A percentile compares a stretch with the other conserved stretches of the same genome.
These are phyloP conservation scores for Vulpes vulpes DNA, from an alignment of 2,113 vertebrate genomes.

Conservation along the genomic window DNA sequence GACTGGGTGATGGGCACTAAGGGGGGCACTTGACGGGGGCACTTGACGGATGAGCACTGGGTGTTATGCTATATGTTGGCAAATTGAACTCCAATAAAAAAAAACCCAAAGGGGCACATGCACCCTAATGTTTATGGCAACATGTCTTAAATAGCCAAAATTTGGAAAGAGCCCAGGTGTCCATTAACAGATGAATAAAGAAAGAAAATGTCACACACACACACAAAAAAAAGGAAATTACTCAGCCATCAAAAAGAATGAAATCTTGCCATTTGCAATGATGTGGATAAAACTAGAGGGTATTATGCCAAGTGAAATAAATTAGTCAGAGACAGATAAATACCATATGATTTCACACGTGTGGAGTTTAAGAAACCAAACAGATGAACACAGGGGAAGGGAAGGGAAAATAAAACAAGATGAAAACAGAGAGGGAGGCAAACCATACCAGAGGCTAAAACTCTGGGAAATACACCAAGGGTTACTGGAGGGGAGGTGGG, in stretches of 20 bases:
- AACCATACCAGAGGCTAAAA: not conserved
- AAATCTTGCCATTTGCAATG: not conserved
- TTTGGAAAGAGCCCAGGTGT: not conserved
- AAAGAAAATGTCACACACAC: not conserved
- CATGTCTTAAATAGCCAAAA: not conserved
- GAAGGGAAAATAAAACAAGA: not conserved
- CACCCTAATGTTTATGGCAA: not conserved
- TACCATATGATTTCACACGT: not conserved
- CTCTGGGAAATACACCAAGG: not conserved
- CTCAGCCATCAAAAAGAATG: not conserved
- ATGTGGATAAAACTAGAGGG: not conserved
- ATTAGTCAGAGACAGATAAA: not conserved
- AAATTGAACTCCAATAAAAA: no score
- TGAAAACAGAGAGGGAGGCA: not conserved
- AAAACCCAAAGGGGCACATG: not conserved
- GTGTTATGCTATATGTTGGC: no score
- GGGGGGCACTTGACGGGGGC: no score
- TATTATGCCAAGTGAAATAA: not conserved
- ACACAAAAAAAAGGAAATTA: not conserved
- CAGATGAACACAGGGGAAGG: not conserved
- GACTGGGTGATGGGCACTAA: no score
- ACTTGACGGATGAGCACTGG: no score
- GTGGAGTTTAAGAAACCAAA: not conserved
- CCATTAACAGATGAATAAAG: not conserved
- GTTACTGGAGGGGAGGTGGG: not conserved